phyloP scores from a whole-genome alignment of 2,888 invertebrate species.

The Furcula furcula region DNA sequence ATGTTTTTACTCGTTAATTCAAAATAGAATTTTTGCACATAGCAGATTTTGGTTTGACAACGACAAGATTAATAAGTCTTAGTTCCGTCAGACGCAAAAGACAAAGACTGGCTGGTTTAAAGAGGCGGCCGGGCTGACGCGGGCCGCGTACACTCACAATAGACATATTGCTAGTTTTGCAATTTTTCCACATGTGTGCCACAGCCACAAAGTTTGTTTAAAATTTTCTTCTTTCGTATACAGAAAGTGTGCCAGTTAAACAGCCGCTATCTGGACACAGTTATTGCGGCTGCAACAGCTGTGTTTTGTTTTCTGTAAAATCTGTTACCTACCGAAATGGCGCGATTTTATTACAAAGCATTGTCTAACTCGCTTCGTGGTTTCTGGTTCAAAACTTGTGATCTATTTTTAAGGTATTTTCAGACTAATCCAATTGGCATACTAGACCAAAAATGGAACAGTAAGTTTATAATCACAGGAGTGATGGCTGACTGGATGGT shows the following conservation, averaged over 20 bases:
- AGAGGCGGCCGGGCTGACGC: conserved; percentile 14
- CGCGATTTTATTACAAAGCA: conserved; percentile 6
- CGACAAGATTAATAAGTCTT: conserved; percentile 60
- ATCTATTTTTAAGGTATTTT: too few relatives aligned
- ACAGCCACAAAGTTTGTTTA: conserved; percentile 45
- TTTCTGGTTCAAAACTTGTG: too few relatives aligned
- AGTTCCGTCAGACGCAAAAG: conserved; percentile 39
- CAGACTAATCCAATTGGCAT: too few relatives aligned
- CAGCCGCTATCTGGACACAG: conserved; percentile 19
- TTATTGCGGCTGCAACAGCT: conserved; percentile 18
- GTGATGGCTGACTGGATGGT: too few relatives aligned
- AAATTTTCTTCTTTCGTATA: conserved; percentile 38
- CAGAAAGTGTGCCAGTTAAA: conserved; percentile 15
- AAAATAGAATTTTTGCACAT: too few relatives aligned
- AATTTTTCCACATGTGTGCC: conserved; percentile 41
- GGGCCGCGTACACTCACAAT: conserved; percentile 16
- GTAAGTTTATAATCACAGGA: too few relatives aligned
- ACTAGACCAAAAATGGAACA: too few relatives aligned
- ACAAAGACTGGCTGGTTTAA: conserved; percentile 29
- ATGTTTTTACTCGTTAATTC: too few relatives aligned
- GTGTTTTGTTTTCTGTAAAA: too few relatives aligned
- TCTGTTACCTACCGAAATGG: too few relatives aligned
- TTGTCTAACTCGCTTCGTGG: too few relatives aligned
- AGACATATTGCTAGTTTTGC: conserved; percentile 37
- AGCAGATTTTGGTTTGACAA: too few relatives aligned